These are phyloP conservation scores for Epinephelus fuscoguttatus DNA, from an alignment of 2,113 vertebrate species.

Conservation along the genomic window DNA sequence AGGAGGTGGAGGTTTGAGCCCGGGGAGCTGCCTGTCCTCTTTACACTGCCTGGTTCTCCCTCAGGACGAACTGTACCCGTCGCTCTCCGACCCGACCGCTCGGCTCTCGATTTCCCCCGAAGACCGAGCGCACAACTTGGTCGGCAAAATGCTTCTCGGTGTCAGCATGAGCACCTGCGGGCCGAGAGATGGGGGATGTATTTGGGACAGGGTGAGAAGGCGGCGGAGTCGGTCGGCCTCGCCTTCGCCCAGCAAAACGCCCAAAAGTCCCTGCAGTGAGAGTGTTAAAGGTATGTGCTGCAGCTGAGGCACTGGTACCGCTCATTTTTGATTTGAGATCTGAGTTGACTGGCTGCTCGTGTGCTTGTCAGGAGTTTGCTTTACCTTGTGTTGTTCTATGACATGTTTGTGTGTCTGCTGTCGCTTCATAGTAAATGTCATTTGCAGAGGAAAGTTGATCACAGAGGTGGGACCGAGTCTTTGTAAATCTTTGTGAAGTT, in stretches of 20 bases:
- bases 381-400: neutral
- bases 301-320: neutral
- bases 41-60: constrained; percentile 88
- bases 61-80: constrained; percentile 84
- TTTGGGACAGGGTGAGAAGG: constrained; percentile 71
- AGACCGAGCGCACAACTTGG: constrained; percentile 72
- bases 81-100: constrained; percentile 68
- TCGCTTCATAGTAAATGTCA: neutral
- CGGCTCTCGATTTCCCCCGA: constrained; percentile 71
- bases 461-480: too few species aligned
- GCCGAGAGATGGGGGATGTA: constrained; percentile 35
- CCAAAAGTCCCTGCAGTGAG: constrained; percentile 59
- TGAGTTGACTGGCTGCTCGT: neutral
- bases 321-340: neutral
- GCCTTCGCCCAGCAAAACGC: constrained; percentile 62
- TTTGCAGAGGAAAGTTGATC: neutral
- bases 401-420: too few species aligned
- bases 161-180: constrained; percentile 72
- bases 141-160: constrained; percentile 83
- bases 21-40: constrained; percentile 83
- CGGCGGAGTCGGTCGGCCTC: constrained; percentile 63
- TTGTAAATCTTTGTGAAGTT: too few species aligned
- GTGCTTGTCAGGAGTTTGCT: neutral
- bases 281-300: constrained; percentile 67
- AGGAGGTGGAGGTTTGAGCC: constrained; percentile 50